Base-by-base conservation (phyloP, 2,888 invertebrate genomes). In the Eupithecia tripunctaria region DNA sequence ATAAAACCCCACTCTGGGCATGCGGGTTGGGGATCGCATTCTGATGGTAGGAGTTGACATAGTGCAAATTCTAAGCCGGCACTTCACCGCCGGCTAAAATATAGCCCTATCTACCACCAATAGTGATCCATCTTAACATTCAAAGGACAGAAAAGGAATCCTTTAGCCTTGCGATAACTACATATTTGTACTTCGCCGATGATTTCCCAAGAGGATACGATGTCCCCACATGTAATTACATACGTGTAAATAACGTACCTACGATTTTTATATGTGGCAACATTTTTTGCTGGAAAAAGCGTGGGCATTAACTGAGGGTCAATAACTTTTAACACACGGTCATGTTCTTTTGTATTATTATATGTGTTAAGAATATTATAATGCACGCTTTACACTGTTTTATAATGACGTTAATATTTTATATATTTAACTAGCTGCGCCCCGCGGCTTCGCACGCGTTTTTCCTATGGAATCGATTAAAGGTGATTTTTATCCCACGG, bases 171-270 rank as follows among this genome's bases (percentile, higher is more conserved):
- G 25, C 56, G 36, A 67, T 56, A 67, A 56, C 66, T 67, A n/a
- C n/a, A n/a, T n/a, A 67, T 32, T 60, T 21, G 29, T 67, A 51
- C 51, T 29, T 12, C 25, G 32, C 38, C 60, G 73, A 43, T 83
- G 83, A 85, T 86, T 86, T 85, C 86, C 86, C 85, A 43, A 6
- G 84, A 63, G 80, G 85, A 66, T 21, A 41, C 62, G 71, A 60
- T 67, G 79, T 82, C 83, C 82, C 77, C 72, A 75, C 77, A 73
- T 75, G 82, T 85, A 84, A 86, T 86, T 85, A 86, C 78, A 29
- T 77, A 76, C 76, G 74, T 78, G 82, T 82, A 84, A 81, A 83
- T 80, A 85, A 80, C 72, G 74, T 77, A 68, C 72, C 74, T 77
- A 68, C 27, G 60, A 51, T 56, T 56, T 56, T 56, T 56, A 56